Conservation (phyloP, 1,140 invertebrate genomes). For the Leguminivora glycinivorella region DNA sequence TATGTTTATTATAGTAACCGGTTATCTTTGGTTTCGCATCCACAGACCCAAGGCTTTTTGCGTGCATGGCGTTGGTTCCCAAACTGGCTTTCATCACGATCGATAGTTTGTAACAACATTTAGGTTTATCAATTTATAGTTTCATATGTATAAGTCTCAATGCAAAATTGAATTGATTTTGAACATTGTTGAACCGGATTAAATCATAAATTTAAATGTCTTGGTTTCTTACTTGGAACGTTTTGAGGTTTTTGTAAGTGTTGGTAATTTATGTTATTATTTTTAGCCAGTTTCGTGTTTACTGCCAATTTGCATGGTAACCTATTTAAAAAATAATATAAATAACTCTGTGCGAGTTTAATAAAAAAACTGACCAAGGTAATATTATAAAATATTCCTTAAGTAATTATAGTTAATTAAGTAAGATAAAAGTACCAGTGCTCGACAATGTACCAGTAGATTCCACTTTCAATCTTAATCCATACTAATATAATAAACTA, state of each 20-base stretch:
- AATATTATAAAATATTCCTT: no score
- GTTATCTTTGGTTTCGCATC: slow-evolving; percentile 14
- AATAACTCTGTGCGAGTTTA: background rate
- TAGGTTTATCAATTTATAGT: slow-evolving; percentile 10
- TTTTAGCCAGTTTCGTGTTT: background rate
- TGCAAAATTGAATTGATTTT: background rate
- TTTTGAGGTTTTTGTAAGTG: background rate
- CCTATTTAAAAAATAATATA: background rate
- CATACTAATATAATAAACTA: no score
- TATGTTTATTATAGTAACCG: background rate
- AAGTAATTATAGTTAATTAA: no score
- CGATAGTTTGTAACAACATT: slow-evolving; percentile 20
- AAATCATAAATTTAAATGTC: background rate
- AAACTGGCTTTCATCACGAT: slow-evolving; percentile 26
- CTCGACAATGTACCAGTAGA: background rate
- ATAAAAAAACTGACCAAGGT: no score
- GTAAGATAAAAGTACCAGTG: background rate
- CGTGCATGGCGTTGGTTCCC: background rate
- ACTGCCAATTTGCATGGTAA: background rate
- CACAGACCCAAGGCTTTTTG: slow-evolving; percentile 22
- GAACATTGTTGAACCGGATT: background rate
- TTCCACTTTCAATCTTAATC: no score
- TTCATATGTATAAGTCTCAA: background rate
- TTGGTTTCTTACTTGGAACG: background rate
- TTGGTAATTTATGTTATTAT: slow-evolving; percentile 5